Conservation (phyloP, 23 tunicate genomes). For the Halocynthia aurantium region DNA sequence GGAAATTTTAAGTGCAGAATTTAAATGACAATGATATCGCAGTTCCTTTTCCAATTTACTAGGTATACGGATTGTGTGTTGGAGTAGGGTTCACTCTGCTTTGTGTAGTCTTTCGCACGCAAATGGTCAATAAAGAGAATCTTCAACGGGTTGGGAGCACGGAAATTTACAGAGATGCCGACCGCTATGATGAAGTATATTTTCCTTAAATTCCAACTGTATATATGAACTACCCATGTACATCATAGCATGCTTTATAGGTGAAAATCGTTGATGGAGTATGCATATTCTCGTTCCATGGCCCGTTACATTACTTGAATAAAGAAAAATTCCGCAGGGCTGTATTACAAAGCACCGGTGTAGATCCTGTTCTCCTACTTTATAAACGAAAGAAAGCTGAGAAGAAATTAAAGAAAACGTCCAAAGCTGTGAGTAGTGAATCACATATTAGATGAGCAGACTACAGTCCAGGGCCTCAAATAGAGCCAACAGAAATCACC, state of each 20-base stretch:
- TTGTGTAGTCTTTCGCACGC: conserved; percentile 53
- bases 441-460: no score
- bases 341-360: conserved; percentile 7
- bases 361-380: conserved; percentile 34
- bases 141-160: conserved; percentile 38
- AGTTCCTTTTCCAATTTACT: not conserved
- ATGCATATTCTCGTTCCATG: conserved; percentile 28
- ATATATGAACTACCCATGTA: not conserved
- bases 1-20: not conserved
- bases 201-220: not conserved
- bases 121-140: conserved; percentile 20
- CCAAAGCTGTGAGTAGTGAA: no score
- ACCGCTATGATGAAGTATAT: not conserved
- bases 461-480: no score
- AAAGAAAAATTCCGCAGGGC: conserved; percentile 32
- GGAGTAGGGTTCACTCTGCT: conserved; percentile 53
- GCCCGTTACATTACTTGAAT: conserved; percentile 57
- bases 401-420: not conserved
- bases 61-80: conserved; percentile 48
- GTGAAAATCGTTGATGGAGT: conserved; percentile 2
- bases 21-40: not conserved
- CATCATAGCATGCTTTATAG: not conserved
- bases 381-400: conserved; percentile 26
- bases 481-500: no score
- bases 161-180: conserved; percentile 34